Evolutionary conservation across 1,140 invertebrate genomes (phyloP).

Genomic region (Argopecten irradians): DNA sequence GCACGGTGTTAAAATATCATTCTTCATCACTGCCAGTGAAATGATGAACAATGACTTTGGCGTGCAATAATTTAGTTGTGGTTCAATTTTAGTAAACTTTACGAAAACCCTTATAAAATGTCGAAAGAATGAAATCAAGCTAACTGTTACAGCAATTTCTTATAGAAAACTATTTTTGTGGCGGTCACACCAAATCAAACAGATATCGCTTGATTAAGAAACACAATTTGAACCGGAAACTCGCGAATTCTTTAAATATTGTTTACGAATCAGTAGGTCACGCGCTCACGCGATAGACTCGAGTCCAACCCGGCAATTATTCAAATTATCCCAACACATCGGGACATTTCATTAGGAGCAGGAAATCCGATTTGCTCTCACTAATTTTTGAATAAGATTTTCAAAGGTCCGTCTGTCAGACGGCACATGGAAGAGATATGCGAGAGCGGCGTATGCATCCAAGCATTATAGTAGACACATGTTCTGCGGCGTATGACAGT

Average conservation of each 20-base stretch:
- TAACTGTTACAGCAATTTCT: neutral
- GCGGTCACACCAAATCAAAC: neutral
- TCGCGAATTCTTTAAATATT: conserved; percentile 4
- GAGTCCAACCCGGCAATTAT: conserved; percentile 8
- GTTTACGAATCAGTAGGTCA: conserved; percentile 21
- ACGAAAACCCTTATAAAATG: too few relatives aligned
- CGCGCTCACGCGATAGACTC: neutral
- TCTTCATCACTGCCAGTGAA: too few relatives aligned
- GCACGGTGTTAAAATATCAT: too few relatives aligned
- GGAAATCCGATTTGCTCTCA: conserved; percentile 1
- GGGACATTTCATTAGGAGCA: neutral
- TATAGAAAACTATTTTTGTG: neutral
- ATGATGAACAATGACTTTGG: too few relatives aligned
- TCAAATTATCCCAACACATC: conserved; percentile 16
- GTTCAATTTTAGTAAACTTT: too few relatives aligned
- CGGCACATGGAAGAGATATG: neutral
- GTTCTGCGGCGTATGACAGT: neutral
- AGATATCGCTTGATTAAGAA: conserved; percentile 9
- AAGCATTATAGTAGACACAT: neutral
- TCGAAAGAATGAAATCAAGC: neutral
- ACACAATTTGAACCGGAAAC: conserved; percentile 16
- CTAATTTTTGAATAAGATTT: conserved; percentile 23
- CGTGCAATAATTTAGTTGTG: too few relatives aligned
- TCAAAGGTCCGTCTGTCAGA: conserved; percentile 8
- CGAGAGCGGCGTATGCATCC: too few relatives aligned